These are phyloP conservation scores for Elysia crispata DNA, from an alignment of 2,888 invertebrate species.

Conservation along the genomic window DNA sequence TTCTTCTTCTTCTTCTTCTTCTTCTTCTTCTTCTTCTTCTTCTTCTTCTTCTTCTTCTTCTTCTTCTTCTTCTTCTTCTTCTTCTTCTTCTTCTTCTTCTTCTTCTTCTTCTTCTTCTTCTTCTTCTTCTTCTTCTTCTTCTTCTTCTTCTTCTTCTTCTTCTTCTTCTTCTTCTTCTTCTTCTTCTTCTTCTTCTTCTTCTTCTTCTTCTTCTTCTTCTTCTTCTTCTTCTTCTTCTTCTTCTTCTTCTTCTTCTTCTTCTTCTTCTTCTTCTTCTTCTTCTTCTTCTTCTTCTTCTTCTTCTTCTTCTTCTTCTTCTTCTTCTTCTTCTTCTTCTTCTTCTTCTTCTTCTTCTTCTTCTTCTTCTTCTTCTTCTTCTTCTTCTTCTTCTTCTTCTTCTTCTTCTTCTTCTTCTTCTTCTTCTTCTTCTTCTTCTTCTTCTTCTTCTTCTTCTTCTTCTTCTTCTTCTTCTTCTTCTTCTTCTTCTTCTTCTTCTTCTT, in stretches of 20 bases:
- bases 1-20: background rate
- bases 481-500: conserved; percentile 17
- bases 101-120: conserved; percentile 6
- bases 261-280: no score
- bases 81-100: conserved; percentile 28
- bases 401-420: conserved; percentile 28
- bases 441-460: background rate
- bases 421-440: conserved; percentile 3
- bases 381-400: no score
- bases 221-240: no score
- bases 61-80: conserved; percentile 46
- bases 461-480: background rate
- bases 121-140: conserved; percentile 11
- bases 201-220: no score
- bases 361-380: background rate
- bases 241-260: no score
- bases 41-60: conserved; percentile 36
- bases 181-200: no score
- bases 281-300: background rate
- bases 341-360: background rate
- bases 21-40: background rate
- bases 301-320: conserved; percentile 32
- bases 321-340: conserved; percentile 13
- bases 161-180: no score
- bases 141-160: conserved; percentile 14